phyloP scores from a whole-genome alignment of 2,113 vertebrate species.

The human region GRCh38 chr9:24232001-24232500 shows the following conservation, averaged over 20 bases:
- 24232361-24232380: not conserved
- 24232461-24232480: not conserved
- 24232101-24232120: not conserved
- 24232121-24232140: not conserved
- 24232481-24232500: not conserved
- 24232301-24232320: not conserved
- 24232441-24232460: not conserved
- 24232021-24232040: not conserved
- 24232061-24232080: not conserved
- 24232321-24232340: not conserved
- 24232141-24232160: not conserved
- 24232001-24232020: not conserved
- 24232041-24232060: not conserved
- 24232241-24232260: not conserved
- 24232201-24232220: not conserved
- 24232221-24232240: not conserved
- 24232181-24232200: not conserved
- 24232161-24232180: not conserved
- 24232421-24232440: not conserved
- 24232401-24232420: not conserved
- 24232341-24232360: not conserved
- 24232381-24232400: not conserved
- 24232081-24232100: not conserved
- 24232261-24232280: not conserved
- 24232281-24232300: not conserved